Percentiles rank a stretch among this genome's conserved stretches.
Conservation (phyloP, 2,888 invertebrate genomes). For the Himalopsyche japonica region DNA sequence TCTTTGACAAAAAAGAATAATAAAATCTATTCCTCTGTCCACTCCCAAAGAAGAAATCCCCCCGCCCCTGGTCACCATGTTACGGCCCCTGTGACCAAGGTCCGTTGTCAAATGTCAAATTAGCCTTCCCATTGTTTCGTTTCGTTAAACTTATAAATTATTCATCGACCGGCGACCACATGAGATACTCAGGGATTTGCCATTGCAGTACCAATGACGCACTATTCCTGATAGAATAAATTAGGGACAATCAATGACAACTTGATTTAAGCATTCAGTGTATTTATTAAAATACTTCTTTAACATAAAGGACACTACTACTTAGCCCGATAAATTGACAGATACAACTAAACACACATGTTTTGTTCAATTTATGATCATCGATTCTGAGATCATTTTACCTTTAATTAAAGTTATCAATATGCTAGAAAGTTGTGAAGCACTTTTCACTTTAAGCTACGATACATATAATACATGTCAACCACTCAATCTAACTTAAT, state of each 20-base stretch:
- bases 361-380: too few species aligned
- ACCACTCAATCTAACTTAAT: too few species aligned
- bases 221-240: neutral
- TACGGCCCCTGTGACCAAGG: neutral
- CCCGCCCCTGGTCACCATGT: neutral
- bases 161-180: conserved; percentile 18
- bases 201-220: neutral
- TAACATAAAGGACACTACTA: too few species aligned
- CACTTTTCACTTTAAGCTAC: too few species aligned
- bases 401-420: too few species aligned
- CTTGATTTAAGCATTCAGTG: neutral
- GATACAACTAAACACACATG: too few species aligned
- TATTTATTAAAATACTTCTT: too few species aligned
- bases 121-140: conserved; percentile 36
- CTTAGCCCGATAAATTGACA: too few species aligned
- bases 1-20: neutral
- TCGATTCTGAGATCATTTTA: too few species aligned
- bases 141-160: conserved; percentile 33
- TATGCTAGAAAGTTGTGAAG: too few species aligned
- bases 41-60: neutral
- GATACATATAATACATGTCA: too few species aligned
- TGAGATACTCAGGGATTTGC: neutral
- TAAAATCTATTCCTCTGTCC: neutral
- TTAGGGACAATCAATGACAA: neutral
- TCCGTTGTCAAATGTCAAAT: conserved; percentile 39